Evolutionary conservation across 2,888 invertebrate genomes (phyloP).

Genomic region (Ramazzottius varieornatus): DNA sequence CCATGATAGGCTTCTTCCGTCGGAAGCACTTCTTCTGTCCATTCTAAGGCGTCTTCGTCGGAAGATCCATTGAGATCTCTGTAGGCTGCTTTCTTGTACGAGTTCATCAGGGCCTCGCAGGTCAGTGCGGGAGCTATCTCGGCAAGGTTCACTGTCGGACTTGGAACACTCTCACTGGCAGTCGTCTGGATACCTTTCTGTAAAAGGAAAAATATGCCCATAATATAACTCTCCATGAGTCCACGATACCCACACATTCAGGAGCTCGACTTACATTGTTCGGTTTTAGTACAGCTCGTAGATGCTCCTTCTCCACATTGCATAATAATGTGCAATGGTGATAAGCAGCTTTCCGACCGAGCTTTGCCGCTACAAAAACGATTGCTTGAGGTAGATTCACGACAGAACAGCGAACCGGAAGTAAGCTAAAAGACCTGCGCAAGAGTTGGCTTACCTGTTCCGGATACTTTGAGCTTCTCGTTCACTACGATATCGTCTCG

Average conservation of each 20-base stretch:
- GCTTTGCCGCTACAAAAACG: constrained; percentile 50
- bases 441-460: too few relatives aligned
- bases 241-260: too few relatives aligned
- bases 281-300: not conserved
- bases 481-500: constrained; percentile 62
- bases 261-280: not conserved
- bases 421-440: constrained; percentile 4
- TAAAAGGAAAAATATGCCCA: too few relatives aligned
- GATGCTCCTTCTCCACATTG: constrained; percentile 28
- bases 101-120: not conserved
- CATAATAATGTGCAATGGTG: constrained; percentile 88
- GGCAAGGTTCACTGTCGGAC: not conserved
- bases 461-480: constrained; percentile 26
- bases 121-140: not conserved
- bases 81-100: not conserved
- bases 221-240: too few relatives aligned
- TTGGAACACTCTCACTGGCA: not conserved
- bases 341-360: constrained; percentile 64
- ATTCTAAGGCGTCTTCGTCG: too few relatives aligned
- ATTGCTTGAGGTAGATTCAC: constrained; percentile 4
- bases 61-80: not conserved
- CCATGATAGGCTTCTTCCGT: not conserved
- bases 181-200: not conserved
- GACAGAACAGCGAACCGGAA: not conserved
- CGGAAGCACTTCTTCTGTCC: not conserved